Conservation (phyloP, 2,888 invertebrate genomes). For the Ceramica pisi region DNA sequence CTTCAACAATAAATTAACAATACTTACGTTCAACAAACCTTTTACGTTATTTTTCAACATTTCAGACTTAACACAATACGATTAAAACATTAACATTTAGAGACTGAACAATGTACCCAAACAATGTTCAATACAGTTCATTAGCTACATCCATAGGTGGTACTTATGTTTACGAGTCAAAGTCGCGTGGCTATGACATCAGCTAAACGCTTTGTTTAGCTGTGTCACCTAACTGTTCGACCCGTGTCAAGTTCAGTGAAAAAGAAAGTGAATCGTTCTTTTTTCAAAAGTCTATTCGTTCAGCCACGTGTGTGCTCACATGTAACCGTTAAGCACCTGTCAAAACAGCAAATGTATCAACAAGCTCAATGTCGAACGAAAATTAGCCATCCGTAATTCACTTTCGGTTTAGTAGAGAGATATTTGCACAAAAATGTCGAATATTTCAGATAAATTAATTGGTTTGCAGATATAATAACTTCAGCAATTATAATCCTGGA, state of each 20-base stretch:
- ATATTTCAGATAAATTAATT: neutral
- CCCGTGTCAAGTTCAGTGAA: constrained; percentile 85
- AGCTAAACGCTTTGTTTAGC: constrained; percentile 63
- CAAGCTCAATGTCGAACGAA: constrained; percentile 72
- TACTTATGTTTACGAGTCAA: constrained; percentile 56
- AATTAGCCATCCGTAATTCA: constrained; percentile 26
- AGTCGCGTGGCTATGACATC: constrained; percentile 76
- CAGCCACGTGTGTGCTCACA: constrained; percentile 49
- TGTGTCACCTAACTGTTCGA: constrained; percentile 72
- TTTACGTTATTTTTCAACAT: neutral
- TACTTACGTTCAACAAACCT: neutral
- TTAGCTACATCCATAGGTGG: constrained; percentile 24
- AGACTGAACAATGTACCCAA: constrained; percentile 21
- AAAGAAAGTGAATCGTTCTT: constrained; percentile 78
- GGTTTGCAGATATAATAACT: neutral
- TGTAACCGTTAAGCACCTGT: constrained; percentile 57
- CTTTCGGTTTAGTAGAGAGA: neutral
- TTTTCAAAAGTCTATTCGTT: constrained; percentile 39
- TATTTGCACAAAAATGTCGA: neutral
- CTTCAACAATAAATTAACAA: neutral
- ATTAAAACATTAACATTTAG: constrained; percentile 28
- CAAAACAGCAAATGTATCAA: constrained; percentile 70
- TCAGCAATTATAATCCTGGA: constrained; percentile 41
- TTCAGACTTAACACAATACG: neutral
- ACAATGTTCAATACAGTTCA: constrained; percentile 41